Evolutionary conservation across 1,140 invertebrate species (phyloP), one percentile per base, ranked within the genome.

Genomic region (Diabrotica undecimpunctata): DNA sequence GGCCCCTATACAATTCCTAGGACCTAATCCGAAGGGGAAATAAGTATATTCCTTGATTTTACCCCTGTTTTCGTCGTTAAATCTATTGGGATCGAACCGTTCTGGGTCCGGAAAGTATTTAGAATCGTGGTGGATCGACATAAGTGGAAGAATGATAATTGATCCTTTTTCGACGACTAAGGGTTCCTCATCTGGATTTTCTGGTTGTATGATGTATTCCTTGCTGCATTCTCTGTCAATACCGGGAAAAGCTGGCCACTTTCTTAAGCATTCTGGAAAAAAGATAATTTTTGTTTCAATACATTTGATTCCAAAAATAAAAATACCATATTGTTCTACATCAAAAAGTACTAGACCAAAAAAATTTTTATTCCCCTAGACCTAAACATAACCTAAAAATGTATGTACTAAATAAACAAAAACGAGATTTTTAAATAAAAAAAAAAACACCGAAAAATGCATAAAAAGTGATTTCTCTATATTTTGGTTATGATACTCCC

Each of bases 111-210:
- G n/a, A n/a, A 82, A 91, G 61, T 83, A 81, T 5, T 83, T 76
- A 1, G 83, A 80, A 71, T 88, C 83, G 3, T 81, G 76, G 66
- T 91, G 89, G 6, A 90, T 71, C 7, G 80, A 75, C 57, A 82
- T 82, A 13, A 81, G 74, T 0, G 82, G 79, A 9, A 85, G 75
- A 11, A 75, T 74, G 1, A 86, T 54, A 0, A 72, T 73, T 9
- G 75, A 77, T 0, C 81, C 82, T 5, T 70, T 69, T 11, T 81
- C 77, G 0, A 84, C 38, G 0, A 54, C 35, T 8, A 74, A 39
- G 0, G 75, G 74, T 10, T 71, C 68, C 11, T 39, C 66, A 0
- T 67, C 74, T 1, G 70, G 68, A 2, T 11, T 50, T 54, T 35
- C 46, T 25, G 67, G 46, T 46, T 66, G 11, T 35, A 73, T 35